These are phyloP conservation scores for Chaetodon trifascialis DNA, from an alignment of 2,113 vertebrate species.

Conservation along the genomic window DNA sequence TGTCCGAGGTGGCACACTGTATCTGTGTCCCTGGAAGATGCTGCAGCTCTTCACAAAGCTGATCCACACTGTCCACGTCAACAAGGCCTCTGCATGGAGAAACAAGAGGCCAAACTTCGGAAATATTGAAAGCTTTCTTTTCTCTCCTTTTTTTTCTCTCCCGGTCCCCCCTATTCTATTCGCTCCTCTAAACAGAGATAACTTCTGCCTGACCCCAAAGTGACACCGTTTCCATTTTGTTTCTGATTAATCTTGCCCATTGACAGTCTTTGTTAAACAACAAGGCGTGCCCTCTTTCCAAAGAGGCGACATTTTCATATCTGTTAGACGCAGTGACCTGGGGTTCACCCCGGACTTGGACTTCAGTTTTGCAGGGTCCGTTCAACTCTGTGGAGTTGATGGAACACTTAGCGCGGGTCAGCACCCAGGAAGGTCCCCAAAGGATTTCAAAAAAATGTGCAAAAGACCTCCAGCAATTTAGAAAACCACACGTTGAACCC, in stretches of 20 bases:
- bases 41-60: conserved; percentile 66
- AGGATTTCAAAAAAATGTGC: conserved; percentile 54
- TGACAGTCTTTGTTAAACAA: conserved; percentile 99
- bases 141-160: conserved; percentile 52
- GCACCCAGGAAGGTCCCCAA: conserved; percentile 78
- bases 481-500: conserved; percentile 19
- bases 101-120: conserved; percentile 79
- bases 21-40: conserved; percentile 54
- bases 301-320: conserved; percentile 99
- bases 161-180: conserved; percentile 74
- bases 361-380: conserved; percentile 92
- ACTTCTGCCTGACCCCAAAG: conserved; percentile 97
- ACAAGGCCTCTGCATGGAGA: conserved; percentile 70
- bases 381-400: conserved; percentile 87
- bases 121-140: conserved; percentile 79
- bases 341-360: conserved; percentile 99
- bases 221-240: conserved; percentile 99
- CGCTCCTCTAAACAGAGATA: conserved; percentile 82
- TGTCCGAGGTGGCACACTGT: conserved; percentile 58
- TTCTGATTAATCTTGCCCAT: conserved; percentile 99
- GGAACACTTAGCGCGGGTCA: conserved; percentile 89
- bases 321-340: conserved; percentile 99
- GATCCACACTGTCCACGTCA: conserved; percentile 68
- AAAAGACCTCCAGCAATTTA: conserved; percentile 40
- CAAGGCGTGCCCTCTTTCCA: conserved; percentile 93